These are phyloP conservation scores for Chelonus formosanus DNA, from an alignment of 2,888 invertebrate species.

Conservation along the genomic window DNA sequence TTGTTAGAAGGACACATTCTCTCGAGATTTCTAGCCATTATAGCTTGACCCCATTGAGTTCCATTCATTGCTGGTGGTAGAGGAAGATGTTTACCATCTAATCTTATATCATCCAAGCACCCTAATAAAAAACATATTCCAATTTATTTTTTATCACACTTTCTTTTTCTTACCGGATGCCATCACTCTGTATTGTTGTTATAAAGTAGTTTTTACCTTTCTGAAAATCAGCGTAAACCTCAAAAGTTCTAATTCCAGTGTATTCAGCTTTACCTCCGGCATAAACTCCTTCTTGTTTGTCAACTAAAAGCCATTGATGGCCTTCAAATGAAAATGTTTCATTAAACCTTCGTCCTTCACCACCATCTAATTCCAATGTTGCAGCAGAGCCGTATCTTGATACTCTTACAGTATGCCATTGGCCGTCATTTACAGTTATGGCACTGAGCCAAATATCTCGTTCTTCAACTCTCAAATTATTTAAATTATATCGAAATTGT, in stretches of 20 bases:
- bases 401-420: conserved; percentile 95
- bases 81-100: conserved; percentile 95
- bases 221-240: conserved; percentile 93
- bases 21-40: conserved; percentile 91
- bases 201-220: conserved; percentile 72
- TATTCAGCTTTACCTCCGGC: conserved; percentile 96
- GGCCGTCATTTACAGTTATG: conserved; percentile 92
- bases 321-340: conserved; percentile 91
- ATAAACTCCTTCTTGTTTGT: conserved; percentile 94
- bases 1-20: conserved; percentile 94
- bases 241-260: conserved; percentile 91
- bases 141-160: too few species aligned
- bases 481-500: conserved; percentile 92
- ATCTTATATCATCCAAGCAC: conserved; percentile 83
- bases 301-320: conserved; percentile 91
- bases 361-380: conserved; percentile 91
- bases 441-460: conserved; percentile 89
- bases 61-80: conserved; percentile 94
- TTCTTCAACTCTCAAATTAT: conserved; percentile 89
- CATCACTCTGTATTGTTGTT: too few species aligned
- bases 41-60: conserved; percentile 94
- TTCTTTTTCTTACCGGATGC: too few species aligned
- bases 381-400: conserved; percentile 93
- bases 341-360: conserved; percentile 92
- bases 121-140: conserved; percentile 64